Evolutionary conservation across 1,140 invertebrate species (phyloP).

Genomic region (Drosophila ananassae): DNA sequence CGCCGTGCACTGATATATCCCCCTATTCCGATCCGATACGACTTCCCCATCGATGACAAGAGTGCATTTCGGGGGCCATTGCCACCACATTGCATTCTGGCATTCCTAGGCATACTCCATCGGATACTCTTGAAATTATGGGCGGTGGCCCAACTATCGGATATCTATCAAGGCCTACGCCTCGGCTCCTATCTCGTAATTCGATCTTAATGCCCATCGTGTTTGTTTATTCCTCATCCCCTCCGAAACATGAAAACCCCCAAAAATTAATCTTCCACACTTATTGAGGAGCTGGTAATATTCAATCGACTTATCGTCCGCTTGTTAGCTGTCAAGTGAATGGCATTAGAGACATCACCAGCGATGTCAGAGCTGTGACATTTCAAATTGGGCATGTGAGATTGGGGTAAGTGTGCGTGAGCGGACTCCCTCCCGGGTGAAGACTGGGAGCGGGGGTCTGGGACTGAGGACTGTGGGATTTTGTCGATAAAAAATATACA

Average conservation of each 20-base stretch:
- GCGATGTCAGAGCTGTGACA: conserved; percentile 68
- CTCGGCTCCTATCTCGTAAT: conserved; percentile 71
- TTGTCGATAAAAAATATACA: conserved; percentile 27
- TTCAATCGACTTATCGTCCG: conserved; percentile 76
- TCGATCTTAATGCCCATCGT: conserved; percentile 78
- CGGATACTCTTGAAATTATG: conserved; percentile 16
- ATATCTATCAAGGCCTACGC: conserved; percentile 42
- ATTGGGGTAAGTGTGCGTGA: conserved; percentile 38
- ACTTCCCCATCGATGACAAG: conserved; percentile 1
- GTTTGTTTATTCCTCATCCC: conserved; percentile 55
- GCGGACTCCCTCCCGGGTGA: conserved; percentile 1
- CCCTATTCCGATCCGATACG: background rate
- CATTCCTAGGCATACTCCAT: conserved; percentile 34
- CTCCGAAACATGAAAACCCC: conserved; percentile 24
- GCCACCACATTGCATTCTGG: conserved; percentile 61
- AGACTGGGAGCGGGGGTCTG: background rate
- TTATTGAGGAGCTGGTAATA: conserved; percentile 58
- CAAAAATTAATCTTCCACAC: conserved; percentile 72
- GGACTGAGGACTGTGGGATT: conserved; percentile 31
- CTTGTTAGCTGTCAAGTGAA: conserved; percentile 78
- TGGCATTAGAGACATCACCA: conserved; percentile 58
- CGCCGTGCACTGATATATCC: conserved; percentile 57
- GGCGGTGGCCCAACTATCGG: conserved; percentile 38
- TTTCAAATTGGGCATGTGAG: conserved; percentile 74
- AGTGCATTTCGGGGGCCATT: conserved; percentile 53